Evolutionary conservation across 1,140 invertebrate genomes (phyloP), one percentile per base, ranked within the genome.

Genomic region (Brachionus plicatilis): DNA sequence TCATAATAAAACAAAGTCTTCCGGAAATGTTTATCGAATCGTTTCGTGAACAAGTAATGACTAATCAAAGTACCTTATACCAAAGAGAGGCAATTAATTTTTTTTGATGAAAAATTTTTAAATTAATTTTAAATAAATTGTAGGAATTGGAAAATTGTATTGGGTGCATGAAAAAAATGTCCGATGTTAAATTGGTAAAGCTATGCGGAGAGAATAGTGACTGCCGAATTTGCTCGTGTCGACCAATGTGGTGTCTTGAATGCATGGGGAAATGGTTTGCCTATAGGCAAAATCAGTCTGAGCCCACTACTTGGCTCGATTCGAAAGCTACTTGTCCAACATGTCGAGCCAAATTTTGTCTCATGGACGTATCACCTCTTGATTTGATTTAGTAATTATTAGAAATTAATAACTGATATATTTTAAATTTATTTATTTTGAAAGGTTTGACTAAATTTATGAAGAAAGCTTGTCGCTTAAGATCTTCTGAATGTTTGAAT

Each of bases 251-350:
- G 95, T 96, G 95, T 90, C 89, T 93, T 8, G 92, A 94, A 85
- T 90, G 90, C 85, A 87, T 90, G 91, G 94, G 93, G 2, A 94
- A 93, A 88, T 96, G 95, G 95, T 93, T 90, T 87, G 94, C 94
- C 43, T 93, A 94, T 66, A 92, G 94, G 60, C 95, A 96, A 90
- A 93, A 94, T 87, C 92, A 93, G 85, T 90, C 92, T 47, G 88
- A 91, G 56, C 92, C 93, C 29, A 92, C 94, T 86, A 92, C 91
- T 0, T 97, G 95, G 95, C 90, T 96, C 50, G 91, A 92, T 29
- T 93, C 93, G n/a, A 94, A 93, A 88, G 94, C 94, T 88, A 93
- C 94, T 1, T 96, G 95, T 89, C 95, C 95, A 14, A 93, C 95
- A 84, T 97, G 95, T 87, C 90, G 95, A 86, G 93, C 94, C 45